Evolutionary conservation across 2,113 vertebrate genomes (phyloP).

Genomic region (Pongo pygmaeus): DNA sequence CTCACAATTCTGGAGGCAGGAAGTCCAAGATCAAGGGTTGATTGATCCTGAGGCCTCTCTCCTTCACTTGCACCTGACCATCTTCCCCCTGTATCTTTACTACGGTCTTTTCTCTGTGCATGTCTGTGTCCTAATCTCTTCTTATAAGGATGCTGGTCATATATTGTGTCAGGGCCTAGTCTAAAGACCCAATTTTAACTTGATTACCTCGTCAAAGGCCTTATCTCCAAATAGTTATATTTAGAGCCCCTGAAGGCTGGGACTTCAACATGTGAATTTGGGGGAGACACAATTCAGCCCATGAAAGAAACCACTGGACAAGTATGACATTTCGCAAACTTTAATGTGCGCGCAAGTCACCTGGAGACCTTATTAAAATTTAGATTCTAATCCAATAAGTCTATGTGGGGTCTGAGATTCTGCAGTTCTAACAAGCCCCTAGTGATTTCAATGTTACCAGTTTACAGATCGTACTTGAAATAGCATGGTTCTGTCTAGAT

Average conservation of each 20-base stretch:
- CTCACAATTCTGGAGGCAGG: not conserved
- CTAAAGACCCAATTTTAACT: constrained; percentile 1
- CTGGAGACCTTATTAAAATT: not conserved
- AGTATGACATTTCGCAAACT: not conserved
- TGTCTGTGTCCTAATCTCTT: not conserved
- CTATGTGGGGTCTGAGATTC: not conserved
- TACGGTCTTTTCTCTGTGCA: not conserved
- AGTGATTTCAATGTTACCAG: not conserved
- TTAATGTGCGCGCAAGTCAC: not conserved
- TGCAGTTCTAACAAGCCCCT: not conserved
- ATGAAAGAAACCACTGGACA: not conserved
- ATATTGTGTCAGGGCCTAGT: not conserved
- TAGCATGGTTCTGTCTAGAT: not conserved
- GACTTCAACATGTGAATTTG: not conserved
- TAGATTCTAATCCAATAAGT: not conserved
- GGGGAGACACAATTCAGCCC: not conserved
- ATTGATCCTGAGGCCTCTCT: not conserved
- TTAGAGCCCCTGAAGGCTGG: not conserved
- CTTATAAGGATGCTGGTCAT: not conserved
- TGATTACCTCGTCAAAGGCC: not conserved
- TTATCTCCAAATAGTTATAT: not conserved
- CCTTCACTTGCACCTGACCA: not conserved
- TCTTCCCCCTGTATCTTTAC: not conserved
- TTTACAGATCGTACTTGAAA: not conserved
- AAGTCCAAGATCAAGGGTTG: not conserved